Conservation (phyloP, 2,113 vertebrate genomes). For the Bufo bufo region DNA sequence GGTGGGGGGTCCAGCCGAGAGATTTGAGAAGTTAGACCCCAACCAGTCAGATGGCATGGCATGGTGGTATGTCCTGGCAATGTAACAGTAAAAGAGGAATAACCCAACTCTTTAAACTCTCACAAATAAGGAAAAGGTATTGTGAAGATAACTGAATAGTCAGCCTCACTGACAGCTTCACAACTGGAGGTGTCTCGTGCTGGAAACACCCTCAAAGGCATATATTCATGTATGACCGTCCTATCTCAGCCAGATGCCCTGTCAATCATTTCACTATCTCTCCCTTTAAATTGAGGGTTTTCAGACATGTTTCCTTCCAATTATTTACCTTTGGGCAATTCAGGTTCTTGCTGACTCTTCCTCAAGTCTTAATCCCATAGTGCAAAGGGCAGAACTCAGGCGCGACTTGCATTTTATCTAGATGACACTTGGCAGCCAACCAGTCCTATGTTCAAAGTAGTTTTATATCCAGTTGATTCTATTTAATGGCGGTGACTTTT, state of each 20-base stretch:
- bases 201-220: background rate
- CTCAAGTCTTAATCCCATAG: background rate
- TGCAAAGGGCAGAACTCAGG: background rate
- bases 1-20: no score
- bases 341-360: conserved; percentile 17
- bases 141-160: background rate
- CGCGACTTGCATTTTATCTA: conserved; percentile 3
- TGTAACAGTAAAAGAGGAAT: no score
- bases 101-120: background rate
- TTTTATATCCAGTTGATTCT: background rate
- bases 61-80: no score
- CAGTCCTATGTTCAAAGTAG: background rate
- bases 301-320: conserved; percentile 2
- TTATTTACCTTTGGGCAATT: conserved; percentile 10
- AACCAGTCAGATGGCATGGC: no score
- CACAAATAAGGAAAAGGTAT: background rate
- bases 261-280: conserved; percentile 1
- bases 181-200: background rate
- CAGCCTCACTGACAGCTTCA: background rate
- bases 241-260: background rate
- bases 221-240: background rate
- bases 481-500: background rate
- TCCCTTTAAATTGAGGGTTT: background rate
- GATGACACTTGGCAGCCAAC: background rate
- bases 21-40: no score